phyloP scores from a whole-genome alignment of 2,888 invertebrate species.

The Ectemnius continuus region DNA sequence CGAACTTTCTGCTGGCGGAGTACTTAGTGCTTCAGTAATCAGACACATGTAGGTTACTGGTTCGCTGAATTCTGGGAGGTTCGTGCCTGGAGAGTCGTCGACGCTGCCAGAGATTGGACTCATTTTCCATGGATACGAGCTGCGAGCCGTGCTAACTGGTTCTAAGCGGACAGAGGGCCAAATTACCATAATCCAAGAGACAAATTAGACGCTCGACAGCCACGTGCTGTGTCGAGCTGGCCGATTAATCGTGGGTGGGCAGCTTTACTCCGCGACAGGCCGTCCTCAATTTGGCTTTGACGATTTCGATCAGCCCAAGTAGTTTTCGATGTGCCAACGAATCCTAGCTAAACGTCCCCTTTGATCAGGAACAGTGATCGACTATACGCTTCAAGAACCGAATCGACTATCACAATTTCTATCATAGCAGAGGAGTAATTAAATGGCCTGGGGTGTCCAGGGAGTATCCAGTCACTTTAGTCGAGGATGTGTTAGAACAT shows the following conservation, averaged over 20 bases:
- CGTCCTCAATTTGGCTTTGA: conserved; percentile 29
- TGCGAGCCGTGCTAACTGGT: conserved; percentile 9
- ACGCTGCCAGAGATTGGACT: conserved; percentile 39
- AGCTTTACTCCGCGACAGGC: conserved; percentile 29
- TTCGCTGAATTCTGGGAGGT: conserved; percentile 52
- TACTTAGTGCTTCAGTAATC: not conserved
- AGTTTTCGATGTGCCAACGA: conserved; percentile 3
- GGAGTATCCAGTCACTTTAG: too few relatives aligned
- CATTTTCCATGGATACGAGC: conserved; percentile 29
- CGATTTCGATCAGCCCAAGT: not conserved
- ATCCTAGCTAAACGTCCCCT: conserved; percentile 8
- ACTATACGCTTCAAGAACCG: too few relatives aligned
- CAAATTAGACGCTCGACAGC: conserved; percentile 53
- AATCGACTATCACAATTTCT: too few relatives aligned
- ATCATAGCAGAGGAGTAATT: too few relatives aligned
- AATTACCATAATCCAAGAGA: conserved; percentile 56
- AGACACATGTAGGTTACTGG: conserved; percentile 29
- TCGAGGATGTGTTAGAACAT: too few relatives aligned
- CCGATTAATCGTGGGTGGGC: conserved; percentile 51
- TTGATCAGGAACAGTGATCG: too few relatives aligned
- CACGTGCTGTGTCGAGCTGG: conserved; percentile 31
- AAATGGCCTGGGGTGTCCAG: too few relatives aligned
- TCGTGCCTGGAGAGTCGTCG: conserved; percentile 22
- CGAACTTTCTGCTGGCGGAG: too few relatives aligned
- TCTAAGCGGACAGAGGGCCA: conserved; percentile 8